phyloP scores from a whole-genome alignment of 1,140 invertebrate species.

The Drosophila kikkawai region DNA sequence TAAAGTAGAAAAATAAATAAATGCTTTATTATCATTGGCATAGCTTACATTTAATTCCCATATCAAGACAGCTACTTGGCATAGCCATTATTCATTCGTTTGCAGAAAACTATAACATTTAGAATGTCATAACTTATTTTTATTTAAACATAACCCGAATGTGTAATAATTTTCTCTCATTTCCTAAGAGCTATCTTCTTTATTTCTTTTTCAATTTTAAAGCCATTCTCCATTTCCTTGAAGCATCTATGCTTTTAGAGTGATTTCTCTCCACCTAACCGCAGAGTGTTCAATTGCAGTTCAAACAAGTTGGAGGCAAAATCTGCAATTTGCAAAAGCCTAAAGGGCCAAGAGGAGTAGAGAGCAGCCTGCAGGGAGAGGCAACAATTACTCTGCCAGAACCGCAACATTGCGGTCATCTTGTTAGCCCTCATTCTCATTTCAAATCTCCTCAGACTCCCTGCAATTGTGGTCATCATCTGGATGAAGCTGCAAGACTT shows the following conservation, averaged over 20 bases:
- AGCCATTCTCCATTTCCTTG: not conserved
- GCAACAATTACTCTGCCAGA: conserved; percentile 16
- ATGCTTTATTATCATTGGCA: not conserved
- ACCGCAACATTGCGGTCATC: conserved; percentile 52
- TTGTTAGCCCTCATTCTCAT: conserved; percentile 11
- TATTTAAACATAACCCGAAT: not conserved
- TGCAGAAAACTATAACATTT: not conserved
- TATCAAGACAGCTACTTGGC: not conserved
- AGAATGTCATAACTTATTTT: not conserved
- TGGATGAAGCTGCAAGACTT: conserved; percentile 10
- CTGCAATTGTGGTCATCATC: conserved; percentile 9
- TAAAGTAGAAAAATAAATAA: not conserved
- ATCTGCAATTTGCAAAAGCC: conserved; percentile 9
- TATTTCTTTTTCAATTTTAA: not conserved
- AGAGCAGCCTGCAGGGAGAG: too few species aligned
- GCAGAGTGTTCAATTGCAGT: conserved; percentile 17
- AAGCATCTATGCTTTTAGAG: conserved; percentile 1
- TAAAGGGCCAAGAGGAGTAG: not conserved
- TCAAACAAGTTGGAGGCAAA: conserved; percentile 7
- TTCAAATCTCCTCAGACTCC: not conserved
- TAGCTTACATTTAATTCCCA: not conserved
- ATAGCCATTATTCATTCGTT: not conserved
- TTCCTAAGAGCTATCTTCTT: not conserved
- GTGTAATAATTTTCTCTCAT: not conserved
- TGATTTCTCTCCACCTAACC: conserved; percentile 12